Conservation (phyloP, 2,797 vertebrate genomes). For the Mus minutoides region DNA sequence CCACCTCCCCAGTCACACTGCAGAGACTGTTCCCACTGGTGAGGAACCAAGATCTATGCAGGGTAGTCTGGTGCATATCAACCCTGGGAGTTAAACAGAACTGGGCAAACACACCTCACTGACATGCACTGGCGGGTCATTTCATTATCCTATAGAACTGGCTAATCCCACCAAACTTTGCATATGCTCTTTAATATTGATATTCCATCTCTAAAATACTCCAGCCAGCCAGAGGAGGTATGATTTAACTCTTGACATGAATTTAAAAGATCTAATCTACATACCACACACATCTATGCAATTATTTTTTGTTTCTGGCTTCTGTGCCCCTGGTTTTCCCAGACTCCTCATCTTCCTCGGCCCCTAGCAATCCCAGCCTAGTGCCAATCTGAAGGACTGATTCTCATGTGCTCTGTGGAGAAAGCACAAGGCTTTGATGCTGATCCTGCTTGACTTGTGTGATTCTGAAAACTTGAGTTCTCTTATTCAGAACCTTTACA, state of each 20-base stretch:
- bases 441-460: background rate
- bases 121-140: background rate
- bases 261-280: background rate
- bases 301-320: background rate
- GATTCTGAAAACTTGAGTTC: conserved; percentile 31
- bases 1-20: background rate
- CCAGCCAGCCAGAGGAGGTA: conserved; percentile 1
- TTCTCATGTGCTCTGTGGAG: conserved; percentile 2
- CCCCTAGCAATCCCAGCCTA: background rate
- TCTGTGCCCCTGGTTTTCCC: background rate
- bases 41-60: background rate
- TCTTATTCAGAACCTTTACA: background rate
- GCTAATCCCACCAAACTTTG: background rate
- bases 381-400: background rate
- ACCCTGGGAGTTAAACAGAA: background rate
- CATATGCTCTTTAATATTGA: background rate
- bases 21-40: background rate
- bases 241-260: conserved; percentile 10
- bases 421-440: background rate
- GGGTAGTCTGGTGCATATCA: background rate
- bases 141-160: background rate
- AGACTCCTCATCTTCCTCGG: background rate
- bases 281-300: background rate
- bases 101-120: background rate
- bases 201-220: conserved; percentile 16